phyloP scores from a whole-genome alignment of 2,113 vertebrate species.

The Athene cunicularia region DNA sequence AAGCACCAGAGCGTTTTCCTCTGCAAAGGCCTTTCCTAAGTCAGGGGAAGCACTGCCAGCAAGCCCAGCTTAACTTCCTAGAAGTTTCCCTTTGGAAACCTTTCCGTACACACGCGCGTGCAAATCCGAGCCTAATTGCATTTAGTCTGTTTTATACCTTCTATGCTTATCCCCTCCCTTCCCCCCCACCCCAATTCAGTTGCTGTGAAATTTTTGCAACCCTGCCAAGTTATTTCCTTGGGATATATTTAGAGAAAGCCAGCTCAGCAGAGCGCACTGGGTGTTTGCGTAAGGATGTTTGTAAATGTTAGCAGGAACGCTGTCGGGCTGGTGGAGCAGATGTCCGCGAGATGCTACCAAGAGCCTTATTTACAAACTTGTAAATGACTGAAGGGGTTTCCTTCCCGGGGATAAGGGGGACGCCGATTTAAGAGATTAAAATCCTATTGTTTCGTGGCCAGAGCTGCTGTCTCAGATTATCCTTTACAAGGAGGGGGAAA shows the following conservation, averaged over 20 bases:
- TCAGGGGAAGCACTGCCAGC: neutral
- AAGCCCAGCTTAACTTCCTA: neutral
- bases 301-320: conserved; percentile 69
- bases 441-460: conserved; percentile 61
- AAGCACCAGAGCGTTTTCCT: neutral
- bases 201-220: conserved; percentile 71
- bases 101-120: neutral
- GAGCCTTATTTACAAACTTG: conserved; percentile 67
- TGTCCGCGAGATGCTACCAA: conserved; percentile 63
- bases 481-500: neutral
- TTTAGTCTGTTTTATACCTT: neutral
- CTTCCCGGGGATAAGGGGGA: conserved; percentile 57
- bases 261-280: conserved; percentile 69
- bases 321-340: conserved; percentile 62
- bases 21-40: neutral
- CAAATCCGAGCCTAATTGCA: neutral
- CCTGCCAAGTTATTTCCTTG: conserved; percentile 75
- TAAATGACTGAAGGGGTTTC: conserved; percentile 66
- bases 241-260: conserved; percentile 77
- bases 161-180: neutral
- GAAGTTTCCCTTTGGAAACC: neutral
- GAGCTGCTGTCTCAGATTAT: conserved; percentile 71
- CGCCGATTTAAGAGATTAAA: conserved; percentile 67
- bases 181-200: neutral
- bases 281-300: conserved; percentile 77